Base-by-base conservation (phyloP, 2,888 invertebrate species). In the Drosophila bunnanda region DNA sequence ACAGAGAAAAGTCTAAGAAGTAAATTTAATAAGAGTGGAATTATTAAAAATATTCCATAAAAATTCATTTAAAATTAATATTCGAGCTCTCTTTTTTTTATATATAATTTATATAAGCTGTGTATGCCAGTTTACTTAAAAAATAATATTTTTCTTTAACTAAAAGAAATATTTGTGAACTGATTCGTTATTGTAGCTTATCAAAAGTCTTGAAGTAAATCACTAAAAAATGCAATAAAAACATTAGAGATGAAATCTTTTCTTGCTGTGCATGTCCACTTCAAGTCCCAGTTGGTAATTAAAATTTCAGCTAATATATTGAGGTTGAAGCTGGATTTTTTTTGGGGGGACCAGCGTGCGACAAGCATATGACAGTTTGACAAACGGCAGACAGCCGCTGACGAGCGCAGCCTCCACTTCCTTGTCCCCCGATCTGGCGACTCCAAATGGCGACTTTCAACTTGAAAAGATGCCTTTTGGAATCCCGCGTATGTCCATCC, bases 281-380 rank as follows among this genome's bases (percentile, higher is more conserved):
- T 41, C 62, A 67, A 71, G 69, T 76, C 68, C 25, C 41, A 39
- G 76, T 41, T 66, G 56, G 90, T 92, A 91, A 91, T 92, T 91
- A 91, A 91, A 91, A 92, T 91, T 91, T 91, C 92, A 84, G 84
- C 90, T 91, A 91, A 92, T 92, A 90, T 88, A 83, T 85, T 75
- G 57, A 41, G 58, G 55, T 20, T 44, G 39, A 22, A 39, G 50
- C 17, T 25, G 20, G 28, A 2, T 43, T 30, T 55, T 69, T 64
- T 56, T 32, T 12, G 22, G 34, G 57, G 32, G 34, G 61, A 39
- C 43, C 57, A 83, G 78, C 78, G 82, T 86, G 82, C 89, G 91
- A 90, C 91, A 91, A 85, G 90, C 90, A 91, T 91, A 91, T 91
- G 90, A 91, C 91, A 86, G 89, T 86, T 91, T 91, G 91, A 91